Percentiles rank a stretch among this genome's conserved stretches.
Conservation (phyloP, 2,113 vertebrate species). For the Henicopernis longicauda region DNA sequence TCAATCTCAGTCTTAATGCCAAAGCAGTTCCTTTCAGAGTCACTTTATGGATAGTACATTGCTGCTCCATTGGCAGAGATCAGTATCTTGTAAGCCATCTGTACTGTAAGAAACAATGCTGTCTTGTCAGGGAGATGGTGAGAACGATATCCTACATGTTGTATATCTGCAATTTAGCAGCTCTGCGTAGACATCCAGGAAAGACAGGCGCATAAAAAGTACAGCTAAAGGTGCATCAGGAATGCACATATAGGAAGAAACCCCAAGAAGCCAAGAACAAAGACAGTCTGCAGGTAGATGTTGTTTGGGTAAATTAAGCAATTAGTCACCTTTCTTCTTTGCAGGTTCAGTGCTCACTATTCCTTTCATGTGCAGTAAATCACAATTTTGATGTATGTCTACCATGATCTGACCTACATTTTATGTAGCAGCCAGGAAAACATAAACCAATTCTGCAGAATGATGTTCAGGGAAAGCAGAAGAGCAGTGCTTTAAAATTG, state of each 20-base stretch:
- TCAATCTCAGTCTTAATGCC: neutral
- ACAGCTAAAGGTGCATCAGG: neutral
- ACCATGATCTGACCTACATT: neutral
- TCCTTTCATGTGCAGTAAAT: neutral
- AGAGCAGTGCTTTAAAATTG: neutral
- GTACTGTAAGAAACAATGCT: constrained; percentile 47
- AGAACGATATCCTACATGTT: neutral
- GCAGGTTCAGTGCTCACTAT: neutral
- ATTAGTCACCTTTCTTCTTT: neutral
- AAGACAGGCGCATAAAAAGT: neutral
- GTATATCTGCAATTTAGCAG: neutral
- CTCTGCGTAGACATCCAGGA: neutral
- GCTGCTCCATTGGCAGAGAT: constrained; percentile 26
- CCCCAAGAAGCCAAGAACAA: neutral
- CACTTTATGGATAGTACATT: neutral
- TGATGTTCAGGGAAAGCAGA: neutral
- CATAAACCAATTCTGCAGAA: neutral
- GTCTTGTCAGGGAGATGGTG: neutral
- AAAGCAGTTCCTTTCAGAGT: neutral
- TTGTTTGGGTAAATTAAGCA: neutral
- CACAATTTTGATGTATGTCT: neutral
- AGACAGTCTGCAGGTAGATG: neutral
- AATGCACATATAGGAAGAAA: neutral
- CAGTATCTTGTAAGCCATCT: neutral
- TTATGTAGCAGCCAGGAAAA: neutral